Conservation (phyloP, 1,140 invertebrate genomes). For the Solenopsis fugax region DNA sequence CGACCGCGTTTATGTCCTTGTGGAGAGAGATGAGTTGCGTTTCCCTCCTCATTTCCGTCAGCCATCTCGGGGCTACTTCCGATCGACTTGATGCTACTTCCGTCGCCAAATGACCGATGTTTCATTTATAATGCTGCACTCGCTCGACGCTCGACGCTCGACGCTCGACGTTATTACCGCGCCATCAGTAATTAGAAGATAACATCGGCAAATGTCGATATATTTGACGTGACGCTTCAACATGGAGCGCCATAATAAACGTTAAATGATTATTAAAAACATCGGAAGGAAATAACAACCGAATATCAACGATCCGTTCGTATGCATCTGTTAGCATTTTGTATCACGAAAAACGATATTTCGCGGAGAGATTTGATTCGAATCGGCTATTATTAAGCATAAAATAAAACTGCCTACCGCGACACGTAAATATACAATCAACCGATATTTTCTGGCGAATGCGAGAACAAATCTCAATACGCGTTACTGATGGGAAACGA, state of each 20-base stretch:
- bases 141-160: constrained; percentile 12
- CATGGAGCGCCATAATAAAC: neutral
- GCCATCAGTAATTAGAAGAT: constrained; percentile 47
- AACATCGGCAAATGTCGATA: neutral
- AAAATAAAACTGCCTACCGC: neutral
- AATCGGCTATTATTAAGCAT: neutral
- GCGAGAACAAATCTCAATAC: constrained; percentile 8
- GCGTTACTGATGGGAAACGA: neutral
- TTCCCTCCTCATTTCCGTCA: constrained; percentile 51
- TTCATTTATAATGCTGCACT: constrained; percentile 49
- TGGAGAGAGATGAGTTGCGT: constrained; percentile 45
- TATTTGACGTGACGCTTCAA: neutral
- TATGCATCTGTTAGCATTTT: constrained; percentile 18
- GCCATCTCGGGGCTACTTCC: constrained; percentile 53
- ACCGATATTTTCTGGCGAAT: constrained; percentile 14
- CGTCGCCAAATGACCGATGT: constrained; percentile 53
- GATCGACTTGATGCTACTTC: constrained; percentile 57
- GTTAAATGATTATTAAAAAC: constrained; percentile 22
- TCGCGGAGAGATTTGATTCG: constrained; percentile 26
- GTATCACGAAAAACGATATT: constrained; percentile 2
- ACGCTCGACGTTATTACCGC: constrained; percentile 20
- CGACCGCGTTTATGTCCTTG: constrained; percentile 32
- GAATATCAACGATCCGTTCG: constrained; percentile 5
- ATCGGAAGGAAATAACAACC: neutral
- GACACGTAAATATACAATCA: constrained; percentile 6